Conservation (phyloP, 2,797 vertebrate species). For the Hydrocynus forskahlii region DNA sequence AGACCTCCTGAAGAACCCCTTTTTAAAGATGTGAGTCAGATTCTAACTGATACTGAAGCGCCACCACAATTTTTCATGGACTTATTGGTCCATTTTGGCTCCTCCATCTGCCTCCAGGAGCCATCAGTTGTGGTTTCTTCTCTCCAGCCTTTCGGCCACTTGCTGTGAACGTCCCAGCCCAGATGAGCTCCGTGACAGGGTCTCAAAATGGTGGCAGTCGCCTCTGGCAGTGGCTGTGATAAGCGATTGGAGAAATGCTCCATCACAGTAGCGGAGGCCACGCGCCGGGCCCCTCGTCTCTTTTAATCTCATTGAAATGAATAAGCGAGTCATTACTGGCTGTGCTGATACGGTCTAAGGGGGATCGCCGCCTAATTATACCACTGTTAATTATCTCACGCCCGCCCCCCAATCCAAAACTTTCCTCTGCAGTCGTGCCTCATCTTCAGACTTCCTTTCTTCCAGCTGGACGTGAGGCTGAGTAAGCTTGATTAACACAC, state of each 20-base stretch:
- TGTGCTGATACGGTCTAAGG: slow-evolving; percentile 56
- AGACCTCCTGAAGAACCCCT: background rate
- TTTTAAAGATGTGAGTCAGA: background rate
- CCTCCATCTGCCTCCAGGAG: background rate
- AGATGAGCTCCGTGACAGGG: slow-evolving; percentile 1
- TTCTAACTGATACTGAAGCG: background rate
- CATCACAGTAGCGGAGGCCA: slow-evolving; percentile 49
- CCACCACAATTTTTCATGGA: background rate
- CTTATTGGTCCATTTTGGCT: slow-evolving; percentile 17
- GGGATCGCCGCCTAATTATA: slow-evolving; percentile 63
- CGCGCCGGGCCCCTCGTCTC: slow-evolving; percentile 39
- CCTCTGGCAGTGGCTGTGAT: slow-evolving; percentile 46
- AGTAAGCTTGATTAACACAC: slow-evolving; percentile 21
- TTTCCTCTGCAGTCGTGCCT: slow-evolving; percentile 32
- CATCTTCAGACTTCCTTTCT: background rate
- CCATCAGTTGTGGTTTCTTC: background rate
- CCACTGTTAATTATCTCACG: slow-evolving; percentile 62
- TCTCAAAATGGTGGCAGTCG: slow-evolving; percentile 40
- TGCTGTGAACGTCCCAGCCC: slow-evolving; percentile 18
- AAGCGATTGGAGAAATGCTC: slow-evolving; percentile 52
- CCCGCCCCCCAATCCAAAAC: slow-evolving; percentile 45
- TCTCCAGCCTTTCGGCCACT: slow-evolving; percentile 22
- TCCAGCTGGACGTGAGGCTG: background rate
- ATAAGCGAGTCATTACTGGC: slow-evolving; percentile 61
- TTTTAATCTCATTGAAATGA: slow-evolving; percentile 61